Base-by-base conservation (phyloP, 2,113 vertebrate species). In the Tragelaphus buxtoni region DNA sequence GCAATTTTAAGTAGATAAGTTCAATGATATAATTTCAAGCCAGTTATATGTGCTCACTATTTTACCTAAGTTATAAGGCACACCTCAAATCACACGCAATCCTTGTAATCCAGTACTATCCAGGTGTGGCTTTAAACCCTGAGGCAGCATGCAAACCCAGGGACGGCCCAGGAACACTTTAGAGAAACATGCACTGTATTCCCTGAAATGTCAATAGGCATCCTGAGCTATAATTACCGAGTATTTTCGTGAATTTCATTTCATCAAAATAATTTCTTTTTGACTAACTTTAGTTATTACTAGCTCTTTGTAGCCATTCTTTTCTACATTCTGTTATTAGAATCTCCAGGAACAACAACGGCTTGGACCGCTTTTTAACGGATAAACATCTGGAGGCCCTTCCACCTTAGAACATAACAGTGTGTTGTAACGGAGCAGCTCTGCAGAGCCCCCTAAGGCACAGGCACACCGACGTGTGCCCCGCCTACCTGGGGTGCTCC, bases 401-500 rank as follows among this genome's bases (percentile, higher is more conserved):
- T 80, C 88, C 26, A 42, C 45, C 55, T 86, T 49, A 91, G 51
- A 74, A 65, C 39, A 12, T 17, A 79, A 90, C 58, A 30, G 39
- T 39, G 3, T 32, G n/a, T 22, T 24, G 65, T 81, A 47, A 63
- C 17, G 9, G 35, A 60, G 35, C 13, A n/a, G 65, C 55, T 65
- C 90, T 81, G 39, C 65, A 69, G 65, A 72, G 65, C n/a, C 18
- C 65, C n/a, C 18, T 72, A 39, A 72, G 18, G n/a, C 65, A 0
- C 20, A 72, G 2, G 1, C 65, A 69, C 63, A 39, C n/a, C 12
- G 1, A 61, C 11, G 1, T 30, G 28, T 61, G 60, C 60, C 60
- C 28, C 5, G 28, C 81, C 76, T 99, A 99, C 99, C 99, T 99
- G 96, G 99, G 99, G 95, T 98, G 99, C 84, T 99, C 99, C 58